Base-by-base conservation (phyloP, 2,113 vertebrate species). In the Reinhardtius hippoglossoides region DNA sequence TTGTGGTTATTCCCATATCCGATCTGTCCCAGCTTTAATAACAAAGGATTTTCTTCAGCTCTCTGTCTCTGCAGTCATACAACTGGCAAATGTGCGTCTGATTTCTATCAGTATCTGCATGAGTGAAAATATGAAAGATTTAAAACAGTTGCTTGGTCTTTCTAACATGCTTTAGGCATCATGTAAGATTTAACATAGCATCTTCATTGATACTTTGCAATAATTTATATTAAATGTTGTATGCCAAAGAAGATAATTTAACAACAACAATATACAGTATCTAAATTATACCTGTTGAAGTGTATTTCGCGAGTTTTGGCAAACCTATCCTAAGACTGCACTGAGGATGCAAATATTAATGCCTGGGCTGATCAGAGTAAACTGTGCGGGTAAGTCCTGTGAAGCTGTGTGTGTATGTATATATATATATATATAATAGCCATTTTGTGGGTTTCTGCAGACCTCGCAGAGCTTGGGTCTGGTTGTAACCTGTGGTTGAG, bases 401-500 rank as follows among this genome's bases (percentile, higher is more conserved):
- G 81, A 72, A 48, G 76, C 1, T 70, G 3, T 74, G 37, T 44
- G 59, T 73, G 68, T 80, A 21, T 73, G n/a, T 35, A 5, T 86
- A 8, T 68, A 8, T 65, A 4, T 73, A 5, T 78, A 13, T 83
- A 59, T 87, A 55, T 92, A 48, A 65, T 46, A 14, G 80, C 42
- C 42, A 44, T 74, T 78, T 73, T 88, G 82, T 82, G 79, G 80
- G 55, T 84, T 88, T 63, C 72, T 40, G 35, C 78, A 85, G 88
- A 81, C 35, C 6, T 37, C 35, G 35, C 35, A 37, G 35, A 37
- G 71, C 77, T 72, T 66, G 72, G 88, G 84, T 74, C 82, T 88
- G 88, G 86, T 93, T 88, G 87, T 93, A 89, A 94, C 92, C 88
- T 92, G 93, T 81, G 93, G 92, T 93, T 77, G 78, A 82, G 80